A percentile compares a stretch with the other conserved stretches of the same genome.
Evolutionary conservation across 2,888 invertebrate species (phyloP).

Genomic region (Mesorhabditis spiculigera): DNA sequence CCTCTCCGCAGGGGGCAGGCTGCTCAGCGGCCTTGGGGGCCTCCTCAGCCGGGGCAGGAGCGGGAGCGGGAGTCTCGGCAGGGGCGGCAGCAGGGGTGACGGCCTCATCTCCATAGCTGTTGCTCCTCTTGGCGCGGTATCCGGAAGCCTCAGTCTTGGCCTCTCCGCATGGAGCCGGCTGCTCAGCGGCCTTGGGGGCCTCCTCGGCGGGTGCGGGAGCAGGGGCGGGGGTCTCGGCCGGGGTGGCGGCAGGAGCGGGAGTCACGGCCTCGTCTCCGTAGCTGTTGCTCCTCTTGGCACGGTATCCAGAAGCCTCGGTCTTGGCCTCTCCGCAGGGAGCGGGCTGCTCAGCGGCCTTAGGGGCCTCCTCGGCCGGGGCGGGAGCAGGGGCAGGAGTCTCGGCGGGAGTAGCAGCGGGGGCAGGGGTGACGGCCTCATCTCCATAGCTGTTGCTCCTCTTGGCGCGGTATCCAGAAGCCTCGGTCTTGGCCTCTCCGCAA

Average conservation of each 20-base stretch:
- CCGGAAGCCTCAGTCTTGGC: slow-evolving; percentile 13
- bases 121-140: slow-evolving; percentile 29
- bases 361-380: slow-evolving; percentile 7
- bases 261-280: too few species aligned
- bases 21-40: neutral
- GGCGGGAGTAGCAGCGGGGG: slow-evolving; percentile 7
- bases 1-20: neutral
- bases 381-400: slow-evolving; percentile 14
- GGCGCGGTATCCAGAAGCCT: too few species aligned
- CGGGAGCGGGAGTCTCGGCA: slow-evolving; percentile 20
- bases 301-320: too few species aligned
- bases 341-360: too few species aligned
- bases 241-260: slow-evolving; percentile 19
- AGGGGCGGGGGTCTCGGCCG: slow-evolving; percentile 22
- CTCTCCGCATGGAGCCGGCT: neutral
- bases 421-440: slow-evolving; percentile 34
- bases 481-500: too few species aligned
- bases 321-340: too few species aligned
- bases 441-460: slow-evolving; percentile 9
- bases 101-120: slow-evolving; percentile 36
- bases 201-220: slow-evolving; percentile 17
- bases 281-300: too few species aligned
- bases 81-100: slow-evolving; percentile 26
- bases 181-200: slow-evolving; percentile 1
- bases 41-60: slow-evolving; percentile 17